Evolutionary conservation across 2,113 vertebrate genomes (phyloP).

Genomic region (Struthidea cinerea): DNA sequence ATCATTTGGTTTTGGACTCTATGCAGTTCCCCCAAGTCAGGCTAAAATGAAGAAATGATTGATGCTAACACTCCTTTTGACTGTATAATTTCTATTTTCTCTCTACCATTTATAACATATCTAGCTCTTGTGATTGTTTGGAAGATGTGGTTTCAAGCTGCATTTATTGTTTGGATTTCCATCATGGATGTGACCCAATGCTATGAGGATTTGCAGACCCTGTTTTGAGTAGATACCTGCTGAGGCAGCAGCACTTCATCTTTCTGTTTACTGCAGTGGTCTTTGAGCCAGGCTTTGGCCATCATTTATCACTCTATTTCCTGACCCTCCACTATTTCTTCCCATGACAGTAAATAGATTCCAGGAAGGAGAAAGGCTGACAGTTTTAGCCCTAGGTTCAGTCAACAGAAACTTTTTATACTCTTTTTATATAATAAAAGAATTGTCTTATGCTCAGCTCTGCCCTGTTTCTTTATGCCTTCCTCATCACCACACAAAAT

Average conservation of each 20-base stretch:
- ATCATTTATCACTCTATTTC: neutral
- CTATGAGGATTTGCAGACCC: neutral
- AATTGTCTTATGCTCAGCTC: neutral
- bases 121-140: neutral
- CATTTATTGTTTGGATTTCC: neutral
- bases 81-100: neutral
- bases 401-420: neutral
- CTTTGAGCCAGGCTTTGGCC: neutral
- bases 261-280: neutral
- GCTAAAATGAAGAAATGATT: neutral
- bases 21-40: neutral
- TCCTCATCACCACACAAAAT: neutral
- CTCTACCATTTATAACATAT: neutral
- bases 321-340: neutral
- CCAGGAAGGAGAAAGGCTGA: neutral
- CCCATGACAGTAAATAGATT: neutral
- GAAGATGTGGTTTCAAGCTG: neutral
- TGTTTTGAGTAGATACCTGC: neutral
- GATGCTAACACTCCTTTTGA: neutral
- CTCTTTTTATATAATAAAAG: neutral
- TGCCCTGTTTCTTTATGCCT: neutral
- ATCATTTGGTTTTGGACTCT: neutral
- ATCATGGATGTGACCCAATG: neutral
- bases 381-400: neutral
- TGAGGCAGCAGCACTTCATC: neutral